Base-by-base conservation (phyloP, 2,797 vertebrate species). In the Arnoldichthys spilopterus region DNA sequence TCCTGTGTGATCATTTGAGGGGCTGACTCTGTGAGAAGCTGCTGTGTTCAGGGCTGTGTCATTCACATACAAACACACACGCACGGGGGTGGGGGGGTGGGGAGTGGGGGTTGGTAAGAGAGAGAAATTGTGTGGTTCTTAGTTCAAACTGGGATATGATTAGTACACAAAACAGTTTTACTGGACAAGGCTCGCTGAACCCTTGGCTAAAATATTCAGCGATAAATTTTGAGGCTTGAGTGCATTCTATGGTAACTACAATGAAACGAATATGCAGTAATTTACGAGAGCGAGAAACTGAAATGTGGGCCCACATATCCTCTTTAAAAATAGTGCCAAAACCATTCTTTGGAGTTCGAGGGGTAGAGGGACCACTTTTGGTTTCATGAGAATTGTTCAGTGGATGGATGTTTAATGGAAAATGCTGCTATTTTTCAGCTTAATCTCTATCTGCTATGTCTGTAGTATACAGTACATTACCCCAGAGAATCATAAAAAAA, bases 1-100 rank as follows among this genome's bases (percentile, higher is more conserved):
- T 94, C 91, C 92, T 93, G 91, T 92, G 89, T 90, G 90, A 80
- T 80, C 70, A 69, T 15, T 28, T 76, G 78, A 84, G 74, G 53
- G 64, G 72, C 63, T 51, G 13, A 6, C 49, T 77, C 34, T 77
- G 43, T 75, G 69, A 80, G 51, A 79, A 84, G 85, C 64, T 59
- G 63, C 83, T 88, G 86, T 86, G 84, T 88, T 90, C 88, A 91
- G 84, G 82, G 87, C 88, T 90, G 89, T 43, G 3, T 43, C 40
- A 6, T 8, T 4, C 40, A 6, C 37, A 32, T 32, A 69, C 63
- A 49, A 34, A 62, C 53, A 74, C 51, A 45, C 62, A 37, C 34
- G 28, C 28, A 54, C 7, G n/a, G n/a, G n/a, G n/a, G n/a, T n/a
- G n/a, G n/a, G n/a, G n/a, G n/a, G n/a, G n/a, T n/a, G n/a, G n/a